Percentiles rank a stretch among this genome's conserved stretches.
These are phyloP conservation scores for Malurus elegans DNA, from an alignment of 2,113 vertebrate genomes.

Conservation along the genomic window DNA sequence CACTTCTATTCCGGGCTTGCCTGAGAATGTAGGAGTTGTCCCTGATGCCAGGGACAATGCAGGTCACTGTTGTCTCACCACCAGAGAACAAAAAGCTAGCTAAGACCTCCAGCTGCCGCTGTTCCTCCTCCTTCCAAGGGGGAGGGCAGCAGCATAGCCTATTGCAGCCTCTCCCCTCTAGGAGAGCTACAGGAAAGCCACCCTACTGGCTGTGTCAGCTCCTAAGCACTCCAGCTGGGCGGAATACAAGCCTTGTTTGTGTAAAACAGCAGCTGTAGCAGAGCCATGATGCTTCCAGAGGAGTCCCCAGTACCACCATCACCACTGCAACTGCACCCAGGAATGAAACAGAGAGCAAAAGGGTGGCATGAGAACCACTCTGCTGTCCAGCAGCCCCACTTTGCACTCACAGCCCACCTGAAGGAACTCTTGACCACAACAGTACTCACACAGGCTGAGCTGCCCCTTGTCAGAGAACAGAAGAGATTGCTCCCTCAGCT, in stretches of 20 bases:
- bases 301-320: not conserved
- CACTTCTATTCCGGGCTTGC: not conserved
- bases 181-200: not conserved
- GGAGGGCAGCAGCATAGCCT: not conserved
- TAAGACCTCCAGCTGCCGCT: not conserved
- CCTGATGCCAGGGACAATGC: not conserved
- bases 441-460: accelerated
- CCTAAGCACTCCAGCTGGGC: not conserved
- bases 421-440: not conserved
- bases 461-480: not conserved
- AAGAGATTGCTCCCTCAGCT: not conserved
- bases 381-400: not conserved
- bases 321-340: not conserved
- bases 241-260: not conserved
- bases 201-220: not conserved
- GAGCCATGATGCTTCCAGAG: not conserved
- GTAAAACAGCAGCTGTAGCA: not conserved
- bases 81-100: not conserved
- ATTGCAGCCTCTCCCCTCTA: not conserved
- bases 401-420: not conserved
- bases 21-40: not conserved
- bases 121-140: not conserved
- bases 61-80: not conserved
- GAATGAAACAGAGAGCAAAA: not conserved
- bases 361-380: not conserved